These are phyloP conservation scores for Papilio polyxenes DNA, from an alignment of 1,140 invertebrate genomes.

Conservation along the genomic window DNA sequence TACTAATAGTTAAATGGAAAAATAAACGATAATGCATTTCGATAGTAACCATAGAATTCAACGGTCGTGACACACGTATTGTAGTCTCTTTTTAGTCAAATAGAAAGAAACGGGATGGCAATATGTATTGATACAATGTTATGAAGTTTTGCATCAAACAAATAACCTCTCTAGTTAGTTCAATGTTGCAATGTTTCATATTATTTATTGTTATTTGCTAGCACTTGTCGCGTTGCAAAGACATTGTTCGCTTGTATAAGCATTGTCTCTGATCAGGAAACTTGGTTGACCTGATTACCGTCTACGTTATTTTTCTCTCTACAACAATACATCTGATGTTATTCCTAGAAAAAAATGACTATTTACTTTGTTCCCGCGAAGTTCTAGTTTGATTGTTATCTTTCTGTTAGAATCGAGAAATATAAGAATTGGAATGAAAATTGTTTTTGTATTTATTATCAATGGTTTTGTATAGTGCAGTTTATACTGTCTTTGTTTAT, in stretches of 20 bases:
- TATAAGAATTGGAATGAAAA: constrained; percentile 4
- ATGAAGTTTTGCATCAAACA: neutral
- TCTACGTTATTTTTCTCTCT: constrained; percentile 10
- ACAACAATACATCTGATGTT: constrained; percentile 21
- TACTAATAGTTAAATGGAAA: neutral
- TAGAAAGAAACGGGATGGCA: neutral
- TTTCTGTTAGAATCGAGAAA: constrained; percentile 6
- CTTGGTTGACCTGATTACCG: constrained; percentile 35
- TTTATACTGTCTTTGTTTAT: neutral
- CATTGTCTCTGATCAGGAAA: constrained; percentile 36
- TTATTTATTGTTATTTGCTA: constrained; percentile 14
- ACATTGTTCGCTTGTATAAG: constrained; percentile 34
- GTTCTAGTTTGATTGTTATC: constrained; percentile 19
- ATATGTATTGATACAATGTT: neutral
- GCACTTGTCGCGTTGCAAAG: constrained; percentile 21
- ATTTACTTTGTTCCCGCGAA: constrained; percentile 18
- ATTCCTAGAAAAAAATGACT: constrained; percentile 26
- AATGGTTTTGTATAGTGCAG: neutral
- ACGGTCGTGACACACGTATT: too few relatives aligned
- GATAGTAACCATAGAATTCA: too few relatives aligned
- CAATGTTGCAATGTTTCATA: neutral
- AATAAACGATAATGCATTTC: neutral
- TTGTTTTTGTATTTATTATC: neutral
- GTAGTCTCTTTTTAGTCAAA: neutral
- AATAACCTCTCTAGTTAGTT: neutral